These are phyloP conservation scores for Crotalus tigris DNA, from an alignment of 2,113 vertebrate genomes.

Conservation along the genomic window DNA sequence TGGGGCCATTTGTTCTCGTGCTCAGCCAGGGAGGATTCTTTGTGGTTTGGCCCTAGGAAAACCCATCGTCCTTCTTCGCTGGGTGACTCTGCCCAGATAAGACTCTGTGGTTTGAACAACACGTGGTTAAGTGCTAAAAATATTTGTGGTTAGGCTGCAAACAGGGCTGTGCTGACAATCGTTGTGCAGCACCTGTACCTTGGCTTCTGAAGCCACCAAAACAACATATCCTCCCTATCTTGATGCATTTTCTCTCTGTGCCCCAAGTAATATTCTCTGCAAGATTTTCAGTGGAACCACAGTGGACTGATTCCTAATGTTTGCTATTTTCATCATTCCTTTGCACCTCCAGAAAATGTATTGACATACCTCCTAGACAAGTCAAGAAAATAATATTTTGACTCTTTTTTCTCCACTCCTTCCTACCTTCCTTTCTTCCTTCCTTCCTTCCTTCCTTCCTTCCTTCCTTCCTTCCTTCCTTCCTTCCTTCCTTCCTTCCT, in stretches of 20 bases:
- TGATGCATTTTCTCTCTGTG: not conserved
- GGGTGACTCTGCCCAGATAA: not conserved
- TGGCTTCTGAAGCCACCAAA: not conserved
- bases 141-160: not conserved
- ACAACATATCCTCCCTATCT: not conserved
- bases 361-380: not conserved
- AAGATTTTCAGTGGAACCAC: not conserved
- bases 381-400: not conserved
- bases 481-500: fast-evolving
- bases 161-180: not conserved
- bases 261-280: not conserved
- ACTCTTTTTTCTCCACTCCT: not conserved
- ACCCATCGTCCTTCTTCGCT: not conserved
- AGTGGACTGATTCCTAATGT: not conserved
- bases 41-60: not conserved
- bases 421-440: too few relatives aligned
- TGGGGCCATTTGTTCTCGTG: not conserved
- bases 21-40: not conserved
- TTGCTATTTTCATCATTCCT: not conserved
- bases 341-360: not conserved
- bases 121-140: not conserved
- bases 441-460: not conserved
- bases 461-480: not conserved
- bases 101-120: not conserved
- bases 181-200: fast-evolving